A percentile compares a stretch with the other conserved stretches of the same genome.
Evolutionary conservation across 2,797 vertebrate genomes (phyloP).

Genomic region (Fistularia tabacaria): DNA sequence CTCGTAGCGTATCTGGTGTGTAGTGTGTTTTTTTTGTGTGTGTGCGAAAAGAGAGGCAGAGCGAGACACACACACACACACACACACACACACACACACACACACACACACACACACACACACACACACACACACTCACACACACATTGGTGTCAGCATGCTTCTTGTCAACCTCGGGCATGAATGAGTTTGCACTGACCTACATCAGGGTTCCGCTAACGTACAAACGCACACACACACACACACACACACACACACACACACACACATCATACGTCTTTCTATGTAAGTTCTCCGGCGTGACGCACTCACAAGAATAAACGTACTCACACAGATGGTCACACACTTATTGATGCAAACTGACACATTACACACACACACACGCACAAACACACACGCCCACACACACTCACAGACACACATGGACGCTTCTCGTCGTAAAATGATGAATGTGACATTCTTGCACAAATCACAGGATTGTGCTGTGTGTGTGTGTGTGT

Average conservation of each 20-base stretch:
- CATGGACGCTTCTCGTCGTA: neutral
- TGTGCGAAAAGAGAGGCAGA: no score
- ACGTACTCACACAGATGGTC: slow-evolving; percentile 5
- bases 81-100: neutral
- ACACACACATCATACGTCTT: neutral
- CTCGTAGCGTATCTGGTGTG: no score
- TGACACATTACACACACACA: slow-evolving; percentile 1
- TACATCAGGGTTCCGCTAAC: slow-evolving; percentile 39
- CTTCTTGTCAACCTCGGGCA: slow-evolving; percentile 51
- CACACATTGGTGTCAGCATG: slow-evolving; percentile 37
- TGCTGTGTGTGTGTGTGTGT: no score
- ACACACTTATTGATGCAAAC: neutral
- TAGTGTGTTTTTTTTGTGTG: no score
- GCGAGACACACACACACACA: no score
- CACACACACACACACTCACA: no score
- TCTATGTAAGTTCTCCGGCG: neutral
- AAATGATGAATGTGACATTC: no score
- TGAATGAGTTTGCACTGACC: slow-evolving; percentile 59
- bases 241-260: slow-evolving; percentile 5
- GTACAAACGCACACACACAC: slow-evolving; percentile 25
- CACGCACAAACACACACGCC: neutral
- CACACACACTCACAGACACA: neutral
- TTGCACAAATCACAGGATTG: no score
- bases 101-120: neutral
- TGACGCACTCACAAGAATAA: slow-evolving; percentile 1